phyloP scores from a whole-genome alignment of 2,888 invertebrate species.

The Drosophila histrio region DNA sequence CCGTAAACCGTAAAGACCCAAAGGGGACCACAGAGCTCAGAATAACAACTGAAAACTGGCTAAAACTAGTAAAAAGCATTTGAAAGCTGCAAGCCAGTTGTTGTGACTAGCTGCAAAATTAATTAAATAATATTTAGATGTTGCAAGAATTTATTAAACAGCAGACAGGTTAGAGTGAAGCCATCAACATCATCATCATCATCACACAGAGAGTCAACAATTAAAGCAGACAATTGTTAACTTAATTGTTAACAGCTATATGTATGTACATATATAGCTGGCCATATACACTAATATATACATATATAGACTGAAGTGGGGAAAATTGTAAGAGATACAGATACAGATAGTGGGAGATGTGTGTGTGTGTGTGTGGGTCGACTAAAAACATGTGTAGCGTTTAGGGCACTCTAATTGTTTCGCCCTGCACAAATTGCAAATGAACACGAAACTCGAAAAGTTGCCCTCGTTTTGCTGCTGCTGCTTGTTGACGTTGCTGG shows the following conservation, averaged over 20 bases:
- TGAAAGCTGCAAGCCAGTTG: conserved; percentile 22
- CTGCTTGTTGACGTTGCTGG: conserved; percentile 9
- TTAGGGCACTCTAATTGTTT: conserved; percentile 73
- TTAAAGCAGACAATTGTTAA: conserved; percentile 67
- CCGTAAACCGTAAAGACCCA: conserved; percentile 31
- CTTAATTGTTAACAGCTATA: conserved; percentile 72
- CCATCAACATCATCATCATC: conserved; percentile 7
- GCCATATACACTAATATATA: background rate
- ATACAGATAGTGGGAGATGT: background rate
- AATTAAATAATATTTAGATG: conserved; percentile 75
- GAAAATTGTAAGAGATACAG: background rate
- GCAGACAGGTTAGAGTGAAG: conserved; percentile 4
- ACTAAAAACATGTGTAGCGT: conserved; percentile 47
- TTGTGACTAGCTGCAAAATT: conserved; percentile 44
- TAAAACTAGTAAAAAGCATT: conserved; percentile 34
- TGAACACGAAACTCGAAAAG: conserved; percentile 75
- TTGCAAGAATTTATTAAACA: conserved; percentile 59
- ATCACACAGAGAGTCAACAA: conserved; percentile 30
- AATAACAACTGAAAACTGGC: conserved; percentile 35
- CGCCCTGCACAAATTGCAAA: conserved; percentile 73
- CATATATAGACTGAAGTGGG: background rate
- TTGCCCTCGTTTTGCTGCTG: conserved; percentile 37
- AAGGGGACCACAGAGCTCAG: conserved; percentile 12
- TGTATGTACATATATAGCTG: background rate
- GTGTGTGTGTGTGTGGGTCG: background rate